Percentiles rank a stretch among this genome's conserved stretches.
Evolutionary conservation across 2,113 vertebrate genomes (phyloP).

Genomic region (Catharus bicknelli): DNA sequence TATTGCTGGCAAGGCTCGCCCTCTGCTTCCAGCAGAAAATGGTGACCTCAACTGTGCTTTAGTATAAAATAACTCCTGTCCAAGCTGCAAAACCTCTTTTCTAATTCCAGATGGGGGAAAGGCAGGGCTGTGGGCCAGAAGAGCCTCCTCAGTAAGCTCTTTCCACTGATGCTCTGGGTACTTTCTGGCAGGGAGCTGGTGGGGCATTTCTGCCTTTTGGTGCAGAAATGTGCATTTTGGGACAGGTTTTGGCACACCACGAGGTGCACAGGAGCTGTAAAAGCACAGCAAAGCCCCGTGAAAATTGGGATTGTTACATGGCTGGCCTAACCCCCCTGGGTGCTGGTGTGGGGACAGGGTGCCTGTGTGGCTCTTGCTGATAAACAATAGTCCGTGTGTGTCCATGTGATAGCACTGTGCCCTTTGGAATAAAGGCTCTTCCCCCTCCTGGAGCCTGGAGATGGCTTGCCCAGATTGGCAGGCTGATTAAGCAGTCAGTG

Average conservation of each 20-base stretch:
- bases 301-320: slow-evolving; percentile 5
- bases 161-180: neutral
- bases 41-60: neutral
- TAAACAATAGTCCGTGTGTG: neutral
- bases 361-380: neutral
- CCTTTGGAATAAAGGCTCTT: slow-evolving; percentile 3
- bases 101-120: neutral
- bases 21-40: neutral
- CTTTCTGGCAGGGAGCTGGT: neutral
- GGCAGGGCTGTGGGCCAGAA: neutral
- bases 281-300: neutral
- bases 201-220: neutral
- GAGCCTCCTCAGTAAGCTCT: neutral
- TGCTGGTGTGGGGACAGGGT: neutral
- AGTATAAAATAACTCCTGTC: neutral
- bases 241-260: accelerated
- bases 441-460: neutral
- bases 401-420: neutral
- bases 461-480: slow-evolving; percentile 38
- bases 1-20: neutral
- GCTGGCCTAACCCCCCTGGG: neutral
- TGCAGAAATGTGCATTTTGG: neutral
- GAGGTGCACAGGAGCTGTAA: neutral
- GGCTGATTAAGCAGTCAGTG: slow-evolving; percentile 25
- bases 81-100: neutral